These are phyloP conservation scores for Bemisia tabaci DNA, from an alignment of 1,140 invertebrate genomes.

Conservation along the genomic window DNA sequence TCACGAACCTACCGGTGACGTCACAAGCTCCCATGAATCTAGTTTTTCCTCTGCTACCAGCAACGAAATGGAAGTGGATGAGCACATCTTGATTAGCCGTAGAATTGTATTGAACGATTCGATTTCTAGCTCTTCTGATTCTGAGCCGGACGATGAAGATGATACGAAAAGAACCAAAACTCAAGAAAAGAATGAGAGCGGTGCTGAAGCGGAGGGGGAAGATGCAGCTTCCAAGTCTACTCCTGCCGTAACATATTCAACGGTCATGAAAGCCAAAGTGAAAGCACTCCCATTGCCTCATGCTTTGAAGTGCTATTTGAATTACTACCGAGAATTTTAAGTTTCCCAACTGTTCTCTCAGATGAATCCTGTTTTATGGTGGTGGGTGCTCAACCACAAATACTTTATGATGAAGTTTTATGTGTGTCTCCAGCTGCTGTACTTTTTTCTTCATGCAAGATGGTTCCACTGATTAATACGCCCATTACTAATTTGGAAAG, in stretches of 20 bases:
- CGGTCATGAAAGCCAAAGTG: background rate
- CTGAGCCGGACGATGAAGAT: too few relatives aligned
- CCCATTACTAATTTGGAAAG: too few relatives aligned
- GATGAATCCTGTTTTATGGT: too few relatives aligned
- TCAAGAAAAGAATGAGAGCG: background rate
- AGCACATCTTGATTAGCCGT: background rate
- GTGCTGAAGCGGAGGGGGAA: background rate
- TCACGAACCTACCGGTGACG: too few relatives aligned
- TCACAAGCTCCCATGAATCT: too few relatives aligned
- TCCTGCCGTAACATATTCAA: background rate
- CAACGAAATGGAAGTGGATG: background rate
- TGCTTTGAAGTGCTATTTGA: background rate
- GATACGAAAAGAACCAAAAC: too few relatives aligned
- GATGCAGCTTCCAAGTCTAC: background rate
- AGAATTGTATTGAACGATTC: background rate
- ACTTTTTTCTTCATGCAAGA: too few relatives aligned
- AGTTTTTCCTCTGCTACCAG: background rate
- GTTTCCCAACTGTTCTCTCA: too few relatives aligned
- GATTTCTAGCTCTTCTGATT: background rate
- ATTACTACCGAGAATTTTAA: background rate
- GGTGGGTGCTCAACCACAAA: too few relatives aligned
- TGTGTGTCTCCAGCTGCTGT: too few relatives aligned
- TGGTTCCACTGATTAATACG: too few relatives aligned
- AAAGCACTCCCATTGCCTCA: background rate
- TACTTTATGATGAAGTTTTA: too few relatives aligned